Evolutionary conservation across 1,140 invertebrate genomes (phyloP), one percentile per base, ranked within the genome.

Genomic region (Drusus annulatus): DNA sequence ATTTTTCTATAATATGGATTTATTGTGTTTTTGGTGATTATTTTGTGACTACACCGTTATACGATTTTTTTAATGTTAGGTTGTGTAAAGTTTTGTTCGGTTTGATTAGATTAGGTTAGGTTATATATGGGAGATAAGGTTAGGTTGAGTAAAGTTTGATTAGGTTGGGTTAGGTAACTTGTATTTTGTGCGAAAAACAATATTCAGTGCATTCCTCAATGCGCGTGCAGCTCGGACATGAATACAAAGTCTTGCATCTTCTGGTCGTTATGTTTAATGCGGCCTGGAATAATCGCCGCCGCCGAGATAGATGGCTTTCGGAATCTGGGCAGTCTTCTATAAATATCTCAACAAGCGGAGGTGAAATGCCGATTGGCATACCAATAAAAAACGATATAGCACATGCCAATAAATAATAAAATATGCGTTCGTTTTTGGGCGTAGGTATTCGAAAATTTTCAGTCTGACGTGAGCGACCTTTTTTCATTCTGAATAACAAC

Each of bases 281-380:
- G 23, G 69, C 15, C 69, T 74, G 69, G 69, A 74, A 56, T 74
- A 74, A 74, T 74, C 45, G 63, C 21, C 25, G 21, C 58, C 10
- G 63, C 63, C 76, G 51, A 25, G 28, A 28, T 78, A 45, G 76
- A 68, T 69, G 62, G 51, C n/a, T n/a, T 51, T 56, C 63, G 45
- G 58, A 75, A 76, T 65, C 56, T 19, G 23, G 68, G 21, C 71
- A 21, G 28, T 51, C n/a, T 23, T 63, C 79, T 80, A 80, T 65
- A 80, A 65, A 80, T 80, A 80, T 17, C 36, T 36, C 31, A 80
- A 75, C 71, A 75, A 80, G 79, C 69, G 60, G 62, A 68, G 79
- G 71, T 75, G 79, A 80, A 79, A 80, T 80, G 62, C 79, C 79
- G 73, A 76, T 80, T 56, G 71, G 73, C 62, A 76, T 56, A 60